These are phyloP conservation scores for Trichogramma evanescens DNA, from an alignment of 2,888 invertebrate species.

Conservation along the genomic window DNA sequence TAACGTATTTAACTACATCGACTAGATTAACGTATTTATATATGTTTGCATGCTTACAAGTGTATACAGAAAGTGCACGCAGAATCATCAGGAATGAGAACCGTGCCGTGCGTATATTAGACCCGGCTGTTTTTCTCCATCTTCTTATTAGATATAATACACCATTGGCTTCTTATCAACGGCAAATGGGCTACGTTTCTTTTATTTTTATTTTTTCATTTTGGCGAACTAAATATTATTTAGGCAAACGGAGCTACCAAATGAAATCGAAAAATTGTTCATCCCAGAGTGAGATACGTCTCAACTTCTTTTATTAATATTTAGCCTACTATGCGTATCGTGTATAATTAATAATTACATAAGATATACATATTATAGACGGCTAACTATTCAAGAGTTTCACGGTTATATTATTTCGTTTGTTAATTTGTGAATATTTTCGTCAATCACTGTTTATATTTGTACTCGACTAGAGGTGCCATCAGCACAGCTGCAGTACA, in stretches of 20 bases:
- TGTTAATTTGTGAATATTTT: neutral
- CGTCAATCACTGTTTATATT: neutral
- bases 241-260: neutral
- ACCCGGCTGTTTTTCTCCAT: neutral
- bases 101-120: neutral
- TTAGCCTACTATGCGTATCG: too few species aligned
- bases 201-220: neutral
- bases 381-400: too few species aligned
- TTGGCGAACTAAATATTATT: neutral
- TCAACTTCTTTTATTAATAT: too few species aligned
- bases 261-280: neutral
- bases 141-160: neutral
- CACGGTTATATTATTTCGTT: too few species aligned
- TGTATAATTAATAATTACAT: too few species aligned
- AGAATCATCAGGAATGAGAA: constrained; percentile 10
- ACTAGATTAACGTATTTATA: too few species aligned
- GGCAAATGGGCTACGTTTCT: constrained; percentile 9
- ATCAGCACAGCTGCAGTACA: neutral
- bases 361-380: too few species aligned
- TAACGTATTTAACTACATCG: neutral
- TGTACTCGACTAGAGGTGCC: neutral
- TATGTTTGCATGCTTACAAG: too few species aligned
- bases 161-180: neutral
- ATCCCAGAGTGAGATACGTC: too few species aligned
- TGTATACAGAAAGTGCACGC: too few species aligned